Conservation (phyloP, 2,113 vertebrate genomes). For the Microtus oregoni region DNA sequence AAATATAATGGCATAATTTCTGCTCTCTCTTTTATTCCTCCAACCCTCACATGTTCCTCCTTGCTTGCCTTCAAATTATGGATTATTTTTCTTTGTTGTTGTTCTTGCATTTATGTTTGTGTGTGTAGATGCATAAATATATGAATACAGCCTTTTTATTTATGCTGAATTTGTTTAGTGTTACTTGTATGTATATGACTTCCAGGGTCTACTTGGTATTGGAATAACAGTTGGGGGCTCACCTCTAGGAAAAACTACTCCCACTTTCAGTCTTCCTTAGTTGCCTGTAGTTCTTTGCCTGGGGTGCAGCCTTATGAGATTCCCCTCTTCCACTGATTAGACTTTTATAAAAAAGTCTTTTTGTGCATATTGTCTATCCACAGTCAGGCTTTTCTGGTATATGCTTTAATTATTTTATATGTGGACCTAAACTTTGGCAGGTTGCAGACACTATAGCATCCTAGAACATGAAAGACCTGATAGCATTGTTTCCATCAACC, state of each 20-base stretch:
- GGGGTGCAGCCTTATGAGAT: background rate
- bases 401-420: conserved; percentile 8
- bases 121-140: background rate
- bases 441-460: background rate
- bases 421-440: background rate
- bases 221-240: background rate
- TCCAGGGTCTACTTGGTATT: background rate
- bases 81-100: background rate
- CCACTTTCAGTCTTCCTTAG: background rate
- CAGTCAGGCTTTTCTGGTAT: background rate
- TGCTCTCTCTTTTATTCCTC: background rate
- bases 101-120: background rate
- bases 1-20: background rate
- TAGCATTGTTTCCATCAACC: background rate
- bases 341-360: background rate
- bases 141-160: background rate
- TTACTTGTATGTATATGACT: background rate
- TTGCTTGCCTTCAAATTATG: background rate
- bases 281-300: background rate
- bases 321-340: background rate
- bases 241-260: background rate
- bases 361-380: background rate
- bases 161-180: background rate
- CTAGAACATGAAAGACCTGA: background rate
- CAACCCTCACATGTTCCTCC: background rate